Evolutionary conservation across 2,113 vertebrate genomes (phyloP).

Genomic region (Chamaetylas fuelleborni): DNA sequence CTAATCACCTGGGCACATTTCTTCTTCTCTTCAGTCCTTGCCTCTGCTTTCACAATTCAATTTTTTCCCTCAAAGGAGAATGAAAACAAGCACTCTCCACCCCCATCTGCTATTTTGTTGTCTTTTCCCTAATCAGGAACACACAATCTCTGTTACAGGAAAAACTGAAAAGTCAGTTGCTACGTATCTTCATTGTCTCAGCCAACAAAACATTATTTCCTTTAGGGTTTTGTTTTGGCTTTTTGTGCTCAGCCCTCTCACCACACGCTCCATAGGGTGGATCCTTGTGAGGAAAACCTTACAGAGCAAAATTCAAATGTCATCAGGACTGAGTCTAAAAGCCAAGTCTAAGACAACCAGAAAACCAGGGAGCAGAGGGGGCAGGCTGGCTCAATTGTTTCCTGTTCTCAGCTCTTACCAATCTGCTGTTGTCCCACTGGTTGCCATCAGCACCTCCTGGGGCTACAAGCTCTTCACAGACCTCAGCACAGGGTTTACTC

Average conservation of each 20-base stretch:
- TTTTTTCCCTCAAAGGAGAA: not conserved
- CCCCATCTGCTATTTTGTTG: not conserved
- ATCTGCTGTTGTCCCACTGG: not conserved
- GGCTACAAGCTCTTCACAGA: not conserved
- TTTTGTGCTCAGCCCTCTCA: not conserved
- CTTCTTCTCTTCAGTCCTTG: not conserved
- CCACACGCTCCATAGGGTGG: accelerated
- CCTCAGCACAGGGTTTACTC: not conserved
- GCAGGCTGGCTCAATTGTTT: not conserved
- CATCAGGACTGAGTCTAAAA: not conserved
- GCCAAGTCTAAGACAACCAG: not conserved
- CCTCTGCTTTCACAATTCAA: not conserved
- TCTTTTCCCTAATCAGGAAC: not conserved
- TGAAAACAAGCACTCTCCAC: not conserved
- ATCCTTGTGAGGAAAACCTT: not conserved
- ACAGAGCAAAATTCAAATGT: not conserved
- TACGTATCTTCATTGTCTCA: not conserved
- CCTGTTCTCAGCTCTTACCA: not conserved
- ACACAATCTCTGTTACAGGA: not conserved
- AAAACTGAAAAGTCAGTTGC: not conserved
- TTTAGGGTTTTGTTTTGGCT: not conserved
- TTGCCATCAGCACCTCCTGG: not conserved
- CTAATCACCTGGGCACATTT: not conserved
- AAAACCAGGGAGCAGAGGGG: not conserved
- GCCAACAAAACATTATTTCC: not conserved